Evolutionary conservation across 2,113 vertebrate genomes (phyloP).

Genomic region (zebrafish (Danio rerio)): GRCz12tu NC_133194.1:23814001-23814500

Average conservation of each 20-base stretch:
- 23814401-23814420: constrained; percentile 96
- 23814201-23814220: constrained; percentile 95
- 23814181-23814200: constrained; percentile 94
- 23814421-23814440: constrained; percentile 99
- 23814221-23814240: constrained; percentile 95
- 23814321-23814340: constrained; percentile 96
- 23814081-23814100: constrained; percentile 71
- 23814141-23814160: constrained; percentile 99
- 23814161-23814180: constrained; percentile 99
- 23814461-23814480: constrained; percentile 99
- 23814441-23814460: constrained; percentile 99
- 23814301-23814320: constrained; percentile 99
- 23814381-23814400: constrained; percentile 94
- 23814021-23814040: constrained; percentile 76
- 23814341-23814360: constrained; percentile 97
- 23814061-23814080: constrained; percentile 59
- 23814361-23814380: constrained; percentile 91
- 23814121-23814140: constrained; percentile 85
- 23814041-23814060: constrained; percentile 54
- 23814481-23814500: constrained; percentile 98
- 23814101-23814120: constrained; percentile 79
- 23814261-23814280: constrained; percentile 92
- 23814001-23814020: constrained; percentile 97
- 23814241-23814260: constrained; percentile 93
- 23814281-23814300: constrained; percentile 96